A percentile compares a stretch with the other conserved stretches of the same genome.
Conservation (phyloP, 2,888 invertebrate genomes). For the Plutella xylostella region DNA sequence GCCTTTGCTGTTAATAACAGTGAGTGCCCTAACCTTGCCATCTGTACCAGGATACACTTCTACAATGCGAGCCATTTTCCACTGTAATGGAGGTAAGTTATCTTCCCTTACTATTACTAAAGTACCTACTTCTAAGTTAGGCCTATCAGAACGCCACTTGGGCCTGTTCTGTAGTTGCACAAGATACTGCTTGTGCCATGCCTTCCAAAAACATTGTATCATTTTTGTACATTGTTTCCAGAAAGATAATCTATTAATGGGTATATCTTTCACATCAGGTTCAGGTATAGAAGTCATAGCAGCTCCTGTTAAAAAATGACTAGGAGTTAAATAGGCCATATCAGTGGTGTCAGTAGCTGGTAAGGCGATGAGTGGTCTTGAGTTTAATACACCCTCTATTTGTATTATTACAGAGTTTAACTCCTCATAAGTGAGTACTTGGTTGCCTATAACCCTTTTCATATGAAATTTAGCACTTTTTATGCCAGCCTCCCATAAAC, state of each 20-base stretch:
- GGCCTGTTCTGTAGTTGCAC: conserved; percentile 9
- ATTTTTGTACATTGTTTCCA: conserved; percentile 10
- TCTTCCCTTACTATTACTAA: conserved; percentile 11
- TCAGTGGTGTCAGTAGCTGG: conserved; percentile 19
- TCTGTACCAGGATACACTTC: conserved; percentile 13
- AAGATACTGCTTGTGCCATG: conserved; percentile 11
- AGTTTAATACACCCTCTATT: conserved; percentile 22
- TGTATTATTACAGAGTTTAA: conserved; percentile 16
- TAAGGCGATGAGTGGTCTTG: too few species aligned
- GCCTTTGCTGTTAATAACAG: conserved; percentile 2
- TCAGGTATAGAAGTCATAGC: conserved; percentile 11
- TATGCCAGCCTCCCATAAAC: conserved; percentile 24
- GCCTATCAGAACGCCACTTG: conserved; percentile 10
- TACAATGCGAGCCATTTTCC: conserved; percentile 13
- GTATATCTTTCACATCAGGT: conserved; percentile 5
- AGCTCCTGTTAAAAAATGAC: conserved; percentile 25
- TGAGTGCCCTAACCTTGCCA: conserved; percentile 8
- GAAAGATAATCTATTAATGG: conserved; percentile 7
- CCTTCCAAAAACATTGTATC: conserved; percentile 12
- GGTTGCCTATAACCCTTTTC: conserved; percentile 16
- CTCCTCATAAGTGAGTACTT: conserved; percentile 20
- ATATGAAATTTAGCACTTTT: conserved; percentile 22
- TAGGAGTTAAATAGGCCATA: conserved; percentile 22
- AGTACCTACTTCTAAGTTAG: conserved; percentile 12
- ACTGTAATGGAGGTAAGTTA: conserved; percentile 8